Percentiles rank a stretch among this genome's conserved stretches.
These are phyloP conservation scores for Hesperophylax magnus DNA, from an alignment of 1,140 invertebrate species.

Conservation along the genomic window DNA sequence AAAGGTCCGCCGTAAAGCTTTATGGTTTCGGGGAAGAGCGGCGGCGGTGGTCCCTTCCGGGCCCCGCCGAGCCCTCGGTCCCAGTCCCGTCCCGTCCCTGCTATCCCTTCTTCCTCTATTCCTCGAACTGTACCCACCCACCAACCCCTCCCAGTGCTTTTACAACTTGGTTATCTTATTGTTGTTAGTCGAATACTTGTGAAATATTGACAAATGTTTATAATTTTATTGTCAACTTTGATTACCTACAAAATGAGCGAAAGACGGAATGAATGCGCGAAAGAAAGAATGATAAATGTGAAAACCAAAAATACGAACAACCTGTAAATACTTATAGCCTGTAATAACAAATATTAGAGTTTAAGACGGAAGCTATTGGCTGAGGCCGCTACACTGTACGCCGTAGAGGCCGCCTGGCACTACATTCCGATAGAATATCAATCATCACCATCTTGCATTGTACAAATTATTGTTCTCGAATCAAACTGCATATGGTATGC, in stretches of 20 bases:
- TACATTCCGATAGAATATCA: conserved; percentile 45
- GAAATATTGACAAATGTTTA: conserved; percentile 53
- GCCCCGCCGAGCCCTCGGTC: conserved; percentile 2
- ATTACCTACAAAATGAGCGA: conserved; percentile 29
- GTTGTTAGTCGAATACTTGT: conserved; percentile 53
- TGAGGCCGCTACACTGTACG: not conserved
- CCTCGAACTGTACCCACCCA: not conserved
- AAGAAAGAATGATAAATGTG: conserved; percentile 45
- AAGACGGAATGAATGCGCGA: conserved; percentile 39
- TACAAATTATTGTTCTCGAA: conserved; percentile 53
- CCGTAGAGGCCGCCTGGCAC: conserved; percentile 1
- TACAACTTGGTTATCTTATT: conserved; percentile 47
- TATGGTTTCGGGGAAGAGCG: conserved; percentile 2
- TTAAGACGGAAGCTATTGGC: conserved; percentile 34
- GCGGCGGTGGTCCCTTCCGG: conserved; percentile 23
- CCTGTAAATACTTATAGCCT: conserved; percentile 56
- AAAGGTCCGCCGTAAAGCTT: not conserved
- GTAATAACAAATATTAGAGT: conserved; percentile 47
- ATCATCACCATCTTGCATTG: conserved; percentile 48
- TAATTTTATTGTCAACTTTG: conserved; percentile 51
- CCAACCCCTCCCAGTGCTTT: conserved; percentile 34
- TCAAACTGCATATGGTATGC: conserved; percentile 42
- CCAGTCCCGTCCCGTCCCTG: not conserved
- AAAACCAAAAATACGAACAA: conserved; percentile 57
- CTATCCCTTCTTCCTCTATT: no score